Evolutionary conservation across 1,140 invertebrate species (phyloP).

Genomic region (Carposina sasakii): DNA sequence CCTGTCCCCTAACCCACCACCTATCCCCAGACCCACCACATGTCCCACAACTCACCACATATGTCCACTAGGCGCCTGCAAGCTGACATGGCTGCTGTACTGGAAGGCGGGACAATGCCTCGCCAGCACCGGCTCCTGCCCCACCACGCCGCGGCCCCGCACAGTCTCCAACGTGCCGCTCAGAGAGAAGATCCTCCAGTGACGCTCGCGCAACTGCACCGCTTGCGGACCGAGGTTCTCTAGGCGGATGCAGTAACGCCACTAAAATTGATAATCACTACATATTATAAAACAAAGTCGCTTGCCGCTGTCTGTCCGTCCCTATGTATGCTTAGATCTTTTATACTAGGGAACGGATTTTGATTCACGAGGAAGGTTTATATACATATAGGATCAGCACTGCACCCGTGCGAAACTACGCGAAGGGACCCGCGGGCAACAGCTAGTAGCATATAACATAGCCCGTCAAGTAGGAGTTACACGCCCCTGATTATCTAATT

Average conservation of each 20-base stretch:
- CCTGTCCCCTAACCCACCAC: no score
- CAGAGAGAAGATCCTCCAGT: slow-evolving; percentile 97
- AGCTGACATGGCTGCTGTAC: slow-evolving; percentile 96
- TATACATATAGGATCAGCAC: no score
- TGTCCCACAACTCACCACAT: slow-evolving; percentile 93
- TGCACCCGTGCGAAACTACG: no score
- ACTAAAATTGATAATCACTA: slow-evolving; percentile 73
- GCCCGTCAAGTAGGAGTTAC: no score
- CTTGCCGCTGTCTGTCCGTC: no score
- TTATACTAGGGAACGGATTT: no score
- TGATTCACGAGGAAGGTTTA: no score
- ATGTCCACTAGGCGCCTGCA: slow-evolving; percentile 97
- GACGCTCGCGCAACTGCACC: slow-evolving; percentile 93
- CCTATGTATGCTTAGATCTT: no score
- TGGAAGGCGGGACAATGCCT: slow-evolving; percentile 94
- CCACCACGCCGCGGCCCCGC: slow-evolving; percentile 93
- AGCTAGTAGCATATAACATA: no score
- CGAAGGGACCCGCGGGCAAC: no score
- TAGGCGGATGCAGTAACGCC: slow-evolving; percentile 95
- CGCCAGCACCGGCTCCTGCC: slow-evolving; percentile 94
- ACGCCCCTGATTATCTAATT: no score
- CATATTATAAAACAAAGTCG: neutral
- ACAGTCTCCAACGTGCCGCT: slow-evolving; percentile 97
- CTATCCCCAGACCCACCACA: no score
- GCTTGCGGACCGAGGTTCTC: slow-evolving; percentile 93